These are phyloP conservation scores for Drosophila sproati DNA, from an alignment of 1,140 invertebrate genomes.

Conservation along the genomic window DNA sequence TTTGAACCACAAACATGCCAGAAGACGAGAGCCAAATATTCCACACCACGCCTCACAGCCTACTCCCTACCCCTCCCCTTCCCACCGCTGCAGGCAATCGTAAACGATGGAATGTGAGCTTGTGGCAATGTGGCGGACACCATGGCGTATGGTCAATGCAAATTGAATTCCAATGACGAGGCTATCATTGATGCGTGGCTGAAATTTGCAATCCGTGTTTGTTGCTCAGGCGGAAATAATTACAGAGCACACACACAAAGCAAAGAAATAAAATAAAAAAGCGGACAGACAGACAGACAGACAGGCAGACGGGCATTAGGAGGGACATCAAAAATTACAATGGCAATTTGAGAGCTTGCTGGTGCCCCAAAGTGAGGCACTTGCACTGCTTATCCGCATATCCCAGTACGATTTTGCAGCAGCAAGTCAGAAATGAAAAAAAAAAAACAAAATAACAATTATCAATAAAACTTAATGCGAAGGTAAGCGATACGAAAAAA, in stretches of 20 bases:
- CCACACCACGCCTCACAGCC: not conserved
- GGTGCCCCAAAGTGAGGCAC: conserved; percentile 21
- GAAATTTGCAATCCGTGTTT: conserved; percentile 80
- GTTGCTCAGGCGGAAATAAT: conserved; percentile 71
- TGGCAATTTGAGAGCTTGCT: conserved; percentile 27
- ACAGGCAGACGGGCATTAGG: conserved; percentile 21
- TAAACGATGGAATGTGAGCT: conserved; percentile 34
- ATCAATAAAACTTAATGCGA: not conserved
- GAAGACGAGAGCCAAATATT: conserved; percentile 66
- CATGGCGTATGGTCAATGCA: conserved; percentile 65
- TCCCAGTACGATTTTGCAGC: not conserved
- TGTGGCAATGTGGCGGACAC: conserved; percentile 48
- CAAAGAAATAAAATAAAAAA: conserved; percentile 20
- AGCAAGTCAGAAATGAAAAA: not conserved
- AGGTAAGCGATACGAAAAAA: not conserved
- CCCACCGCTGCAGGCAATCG: not conserved
- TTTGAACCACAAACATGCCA: conserved; percentile 65
- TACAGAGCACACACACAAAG: conserved; percentile 52
- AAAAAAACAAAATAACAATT: conserved; percentile 5
- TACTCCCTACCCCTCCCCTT: not conserved
- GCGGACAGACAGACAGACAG: conserved; percentile 16
- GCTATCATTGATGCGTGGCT: conserved; percentile 77
- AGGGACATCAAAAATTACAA: conserved; percentile 35
- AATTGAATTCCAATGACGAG: conserved; percentile 81
- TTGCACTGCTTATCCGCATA: not conserved